Evolutionary conservation across 2,888 invertebrate species (phyloP), one percentile per base, ranked within the genome.

Genomic region (Scaptomyza reducta): DNA sequence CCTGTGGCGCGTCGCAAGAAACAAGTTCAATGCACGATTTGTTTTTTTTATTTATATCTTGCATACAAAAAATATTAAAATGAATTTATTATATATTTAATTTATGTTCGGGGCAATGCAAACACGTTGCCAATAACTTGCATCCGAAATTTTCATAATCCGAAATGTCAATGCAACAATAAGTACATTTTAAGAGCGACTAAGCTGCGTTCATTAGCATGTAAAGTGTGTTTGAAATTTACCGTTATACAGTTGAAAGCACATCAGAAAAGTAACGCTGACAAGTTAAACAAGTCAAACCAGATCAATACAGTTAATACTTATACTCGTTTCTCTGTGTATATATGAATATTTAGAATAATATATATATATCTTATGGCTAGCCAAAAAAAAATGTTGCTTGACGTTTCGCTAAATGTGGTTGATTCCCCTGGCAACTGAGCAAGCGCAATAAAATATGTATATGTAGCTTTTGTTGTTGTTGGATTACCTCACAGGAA

Each of bases 211-310:
- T 77, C 56, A 53, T 70, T 69, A 46, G 29, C 53, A 70, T 67
- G 50, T 59, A 67, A 59, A 53, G 62, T 60, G 64, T 79, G 31
- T 31, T 83, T 74, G 74, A 55, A 33, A 64, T 83, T 66, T 88
- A 88, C 82, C 88, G 82, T 88, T 83, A 83, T 41, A 64, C 60
- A 64, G 56, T 47, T 44, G 57, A 57, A 51, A 42, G 49, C 55
- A 61, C 33, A 46, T n/a, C 27, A 16, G 18, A 41, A 45, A 41
- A 41, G 7, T 18, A 41, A 45, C 22, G 59, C 35, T 42, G 67
- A n/a, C 54, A 68, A 67, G 74, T 56, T 45, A 70, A 82, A 88
- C 82, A 58, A 63, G 82, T 83, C 61, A 51, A 83, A 86, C 82
- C 82, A 86, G 82, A 86, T 71, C 74, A 22, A 45, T 49, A 49